Percentiles rank a stretch among this genome's conserved stretches.
phyloP scores from a whole-genome alignment of 2,113 vertebrate species.

The Psittacus erithacus region DNA sequence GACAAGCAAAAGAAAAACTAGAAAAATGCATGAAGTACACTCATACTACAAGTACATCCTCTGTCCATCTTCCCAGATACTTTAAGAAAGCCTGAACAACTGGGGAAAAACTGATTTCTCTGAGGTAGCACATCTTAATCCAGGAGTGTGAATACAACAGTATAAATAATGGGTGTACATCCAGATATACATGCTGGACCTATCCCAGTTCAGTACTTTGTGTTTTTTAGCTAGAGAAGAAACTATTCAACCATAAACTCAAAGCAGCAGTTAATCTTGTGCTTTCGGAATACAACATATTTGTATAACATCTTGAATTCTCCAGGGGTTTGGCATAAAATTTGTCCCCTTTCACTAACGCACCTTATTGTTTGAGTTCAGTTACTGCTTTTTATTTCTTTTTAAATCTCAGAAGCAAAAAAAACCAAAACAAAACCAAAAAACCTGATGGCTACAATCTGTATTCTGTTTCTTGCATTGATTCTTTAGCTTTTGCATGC shows the following conservation, averaged over 20 bases:
- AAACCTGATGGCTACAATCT: not conserved
- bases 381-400: not conserved
- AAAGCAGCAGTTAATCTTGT: not conserved
- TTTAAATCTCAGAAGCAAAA: not conserved
- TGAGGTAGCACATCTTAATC: not conserved
- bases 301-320: not conserved
- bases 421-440: not conserved
- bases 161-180: not conserved
- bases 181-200: not conserved
- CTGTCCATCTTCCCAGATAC: not conserved
- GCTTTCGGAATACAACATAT: not conserved
- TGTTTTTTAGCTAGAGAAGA: not conserved
- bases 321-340: not conserved
- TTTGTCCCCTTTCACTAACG: not conserved
- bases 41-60: not conserved
- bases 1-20: not conserved
- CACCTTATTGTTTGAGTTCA: not conserved
- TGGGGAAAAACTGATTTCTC: not conserved
- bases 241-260: not conserved
- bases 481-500: not conserved
- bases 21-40: too few species aligned
- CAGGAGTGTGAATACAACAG: not conserved
- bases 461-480: not conserved
- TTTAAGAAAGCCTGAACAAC: not conserved
- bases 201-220: not conserved